A percentile compares a stretch with the other conserved stretches of the same genome.
Conservation (phyloP, 2,113 vertebrate genomes). For the Caretta caretta region DNA sequence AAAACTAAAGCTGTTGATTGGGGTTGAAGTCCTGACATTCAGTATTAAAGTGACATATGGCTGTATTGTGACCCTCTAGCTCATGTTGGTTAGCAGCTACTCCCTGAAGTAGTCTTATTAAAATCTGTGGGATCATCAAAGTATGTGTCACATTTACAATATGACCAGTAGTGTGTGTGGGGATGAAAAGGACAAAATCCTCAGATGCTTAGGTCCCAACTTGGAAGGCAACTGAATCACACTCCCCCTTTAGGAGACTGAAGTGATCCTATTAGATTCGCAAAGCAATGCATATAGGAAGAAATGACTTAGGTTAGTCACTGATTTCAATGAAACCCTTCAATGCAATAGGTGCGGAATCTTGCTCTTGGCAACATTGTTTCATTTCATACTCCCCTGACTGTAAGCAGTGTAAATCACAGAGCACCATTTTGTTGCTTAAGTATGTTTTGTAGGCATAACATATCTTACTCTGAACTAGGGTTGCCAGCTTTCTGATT, state of each 20-base stretch:
- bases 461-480: background rate
- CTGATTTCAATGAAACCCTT: background rate
- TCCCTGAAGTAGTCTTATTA: background rate
- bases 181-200: too few species aligned
- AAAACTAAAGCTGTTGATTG: background rate
- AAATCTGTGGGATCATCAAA: background rate
- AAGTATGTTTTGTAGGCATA: background rate
- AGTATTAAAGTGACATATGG: fast-evolving
- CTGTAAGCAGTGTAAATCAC: background rate
- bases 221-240: background rate
- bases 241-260: background rate
- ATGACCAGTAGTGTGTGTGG: fast-evolving
- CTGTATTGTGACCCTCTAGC: background rate
- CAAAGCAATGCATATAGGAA: background rate
- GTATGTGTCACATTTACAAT: fast-evolving
- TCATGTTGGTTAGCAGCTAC: background rate
- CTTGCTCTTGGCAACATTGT: background rate
- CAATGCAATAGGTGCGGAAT: background rate
- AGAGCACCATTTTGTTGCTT: background rate
- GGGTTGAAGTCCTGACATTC: background rate
- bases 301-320: background rate
- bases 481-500: too few species aligned
- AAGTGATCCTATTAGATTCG: background rate
- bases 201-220: too few species aligned
- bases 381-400: background rate